Evolutionary conservation across 2,888 invertebrate species (phyloP).

Genomic region (Miltochrista miniata): DNA sequence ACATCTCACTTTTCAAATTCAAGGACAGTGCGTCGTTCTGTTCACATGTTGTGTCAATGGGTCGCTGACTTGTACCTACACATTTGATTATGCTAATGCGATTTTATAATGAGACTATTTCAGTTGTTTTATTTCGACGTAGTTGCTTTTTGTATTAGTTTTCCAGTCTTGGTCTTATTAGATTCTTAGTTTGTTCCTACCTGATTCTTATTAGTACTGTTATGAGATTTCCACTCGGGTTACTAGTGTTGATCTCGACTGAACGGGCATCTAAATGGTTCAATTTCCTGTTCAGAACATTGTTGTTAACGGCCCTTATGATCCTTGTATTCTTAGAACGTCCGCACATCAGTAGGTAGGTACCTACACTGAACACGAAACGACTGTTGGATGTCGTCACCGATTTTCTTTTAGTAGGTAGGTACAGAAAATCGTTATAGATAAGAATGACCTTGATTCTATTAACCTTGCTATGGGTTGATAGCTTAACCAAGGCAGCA

Average conservation of each 20-base stretch:
- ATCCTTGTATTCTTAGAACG: constrained; percentile 16
- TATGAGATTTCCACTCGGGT: neutral
- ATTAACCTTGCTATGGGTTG: too few species aligned
- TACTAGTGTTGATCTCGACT: neutral
- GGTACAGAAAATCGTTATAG: too few species aligned
- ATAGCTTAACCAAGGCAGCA: too few species aligned
- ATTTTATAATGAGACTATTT: constrained; percentile 8
- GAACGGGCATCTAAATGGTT: constrained; percentile 4
- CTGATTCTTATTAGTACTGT: constrained; percentile 7
- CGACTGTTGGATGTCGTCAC: neutral
- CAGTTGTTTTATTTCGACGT: constrained; percentile 3
- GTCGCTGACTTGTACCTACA: constrained; percentile 21
- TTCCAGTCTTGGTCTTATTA: neutral
- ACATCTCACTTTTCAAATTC: constrained; percentile 19
- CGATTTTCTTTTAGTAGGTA: too few species aligned
- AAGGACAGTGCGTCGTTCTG: constrained; percentile 32
- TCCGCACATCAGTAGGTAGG: constrained; percentile 14
- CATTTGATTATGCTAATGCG: constrained; percentile 28
- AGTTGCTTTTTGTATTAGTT: neutral
- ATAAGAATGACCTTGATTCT: too few species aligned
- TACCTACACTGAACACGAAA: constrained; percentile 2
- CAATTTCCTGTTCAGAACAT: constrained; percentile 16
- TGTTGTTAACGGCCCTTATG: constrained; percentile 23
- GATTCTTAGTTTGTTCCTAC: neutral
- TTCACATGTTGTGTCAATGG: constrained; percentile 28